Conservation (phyloP, 1,140 invertebrate genomes). For the Atopsyche davidsoni region DNA sequence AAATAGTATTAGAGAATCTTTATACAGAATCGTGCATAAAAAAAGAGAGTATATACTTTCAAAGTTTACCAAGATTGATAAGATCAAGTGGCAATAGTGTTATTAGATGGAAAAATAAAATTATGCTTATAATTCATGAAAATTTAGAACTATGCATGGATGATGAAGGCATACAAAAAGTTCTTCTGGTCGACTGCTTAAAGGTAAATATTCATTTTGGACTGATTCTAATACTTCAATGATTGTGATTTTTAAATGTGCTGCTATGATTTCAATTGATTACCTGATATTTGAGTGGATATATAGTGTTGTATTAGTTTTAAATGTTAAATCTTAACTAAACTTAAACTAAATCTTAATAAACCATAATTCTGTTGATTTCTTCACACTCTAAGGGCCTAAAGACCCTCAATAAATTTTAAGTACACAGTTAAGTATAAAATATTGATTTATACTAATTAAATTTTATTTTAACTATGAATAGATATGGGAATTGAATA, state of each 20-base stretch:
- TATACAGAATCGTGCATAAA: slow-evolving; percentile 9
- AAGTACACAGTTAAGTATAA: too few species aligned
- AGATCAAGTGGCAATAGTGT: slow-evolving; percentile 17
- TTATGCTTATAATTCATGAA: slow-evolving; percentile 18
- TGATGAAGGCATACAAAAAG: slow-evolving; percentile 2
- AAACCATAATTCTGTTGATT: too few species aligned
- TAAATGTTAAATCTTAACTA: neutral
- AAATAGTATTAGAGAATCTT: slow-evolving; percentile 20
- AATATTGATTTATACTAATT: too few species aligned
- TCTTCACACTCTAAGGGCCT: too few species aligned
- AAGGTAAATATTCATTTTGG: slow-evolving; percentile 11
- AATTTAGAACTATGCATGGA: slow-evolving; percentile 21
- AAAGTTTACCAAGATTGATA: slow-evolving; percentile 20
- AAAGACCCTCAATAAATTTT: too few species aligned
- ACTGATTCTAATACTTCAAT: too few species aligned
- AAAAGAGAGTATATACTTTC: slow-evolving; percentile 21
- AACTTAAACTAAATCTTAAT: too few species aligned
- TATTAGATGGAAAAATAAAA: slow-evolving; percentile 26
- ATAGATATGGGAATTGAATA: too few species aligned
- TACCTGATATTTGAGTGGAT: neutral
- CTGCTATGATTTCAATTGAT: too few species aligned
- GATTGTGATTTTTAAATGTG: too few species aligned
- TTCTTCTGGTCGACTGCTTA: slow-evolving; percentile 4
- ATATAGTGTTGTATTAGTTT: slow-evolving; percentile 3
- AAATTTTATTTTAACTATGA: too few species aligned